Conservation (phyloP, 2,888 invertebrate genomes). For the Himalopsyche kuldschensis region DNA sequence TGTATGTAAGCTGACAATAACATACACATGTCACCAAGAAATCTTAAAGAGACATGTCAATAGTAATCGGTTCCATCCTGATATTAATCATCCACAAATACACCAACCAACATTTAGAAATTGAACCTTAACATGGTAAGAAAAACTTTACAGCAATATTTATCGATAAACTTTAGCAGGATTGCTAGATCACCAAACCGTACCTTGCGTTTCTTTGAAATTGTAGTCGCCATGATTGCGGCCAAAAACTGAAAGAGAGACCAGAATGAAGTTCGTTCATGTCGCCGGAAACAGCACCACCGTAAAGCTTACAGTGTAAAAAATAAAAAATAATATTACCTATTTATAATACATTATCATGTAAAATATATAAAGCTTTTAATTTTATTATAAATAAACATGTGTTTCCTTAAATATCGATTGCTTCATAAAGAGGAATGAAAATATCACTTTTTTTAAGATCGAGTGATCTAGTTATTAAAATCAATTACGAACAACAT, state of each 20-base stretch:
- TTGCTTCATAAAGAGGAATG: too few relatives aligned
- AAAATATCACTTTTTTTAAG: too few relatives aligned
- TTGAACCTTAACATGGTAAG: neutral
- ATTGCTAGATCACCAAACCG: neutral
- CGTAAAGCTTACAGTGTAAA: neutral
- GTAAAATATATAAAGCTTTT: too few relatives aligned
- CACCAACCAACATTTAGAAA: neutral
- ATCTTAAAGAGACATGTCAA: neutral
- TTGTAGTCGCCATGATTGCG: constrained; percentile 39
- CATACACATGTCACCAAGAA: constrained; percentile 18
- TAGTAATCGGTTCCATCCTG: constrained; percentile 15
- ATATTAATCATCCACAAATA: neutral
- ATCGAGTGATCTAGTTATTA: too few relatives aligned
- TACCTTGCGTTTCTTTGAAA: constrained; percentile 40
- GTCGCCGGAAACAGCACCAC: neutral
- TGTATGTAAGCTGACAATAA: constrained; percentile 7
- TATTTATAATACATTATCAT: too few relatives aligned
- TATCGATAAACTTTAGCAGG: neutral
- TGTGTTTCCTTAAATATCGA: too few relatives aligned
- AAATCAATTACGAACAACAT: too few relatives aligned
- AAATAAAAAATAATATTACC: neutral
- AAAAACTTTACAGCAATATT: neutral
- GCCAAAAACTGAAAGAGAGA: constrained; percentile 34
- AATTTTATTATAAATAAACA: too few relatives aligned
- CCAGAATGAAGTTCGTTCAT: neutral